Base-by-base conservation (phyloP, 2,797 vertebrate species). In the Pelobates cultripes region DNA sequence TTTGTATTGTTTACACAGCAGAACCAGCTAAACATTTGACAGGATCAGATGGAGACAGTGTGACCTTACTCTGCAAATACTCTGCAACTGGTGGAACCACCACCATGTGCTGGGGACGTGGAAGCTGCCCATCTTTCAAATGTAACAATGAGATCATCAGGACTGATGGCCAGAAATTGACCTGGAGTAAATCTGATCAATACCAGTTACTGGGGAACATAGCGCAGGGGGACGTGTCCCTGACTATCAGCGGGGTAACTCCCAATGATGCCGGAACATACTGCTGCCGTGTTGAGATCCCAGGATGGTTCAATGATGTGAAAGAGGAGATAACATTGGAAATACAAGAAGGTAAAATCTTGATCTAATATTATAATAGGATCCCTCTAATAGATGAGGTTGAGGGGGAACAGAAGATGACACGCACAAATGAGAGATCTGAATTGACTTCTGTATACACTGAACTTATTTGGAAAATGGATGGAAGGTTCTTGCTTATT, bases 31-130 rank as follows among this genome's bases (percentile, higher is more conserved):
- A 68, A 61, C 47, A 43, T 12, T 41, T 63, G 9, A 74, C 43
- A 28, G 82, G 43, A 17, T 1, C 41, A 12, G 44, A 55, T n/a
- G 77, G 82, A 2, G 64, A 75, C 1, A 47, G 6, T 3, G 0
- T 79, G 66, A 8, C 63, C 6, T 44, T 84, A 69, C 72, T 71
- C 66, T 84, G 82, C 40, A 3, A 17, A 13, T 55, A 64, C 57
- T 61, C 66, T 51, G 41, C 3, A 0, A 17, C 4, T 9, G 41
- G 28, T 40, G 42, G 47, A n/a, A 3, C 55, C 5, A 61, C 3
- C 15, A 28, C 14, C 8, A 63, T 79, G 60, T 84, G 82, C 47
- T 80, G 82, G 82, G 73, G 77, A 3, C n/a, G 77, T 3, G 82
- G 82, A 7, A 2, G 8, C n/a, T 84, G 82, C 40, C 6, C 77